Conservation (phyloP, 2,113 vertebrate genomes). For the Lampris megalopsis region DNA sequence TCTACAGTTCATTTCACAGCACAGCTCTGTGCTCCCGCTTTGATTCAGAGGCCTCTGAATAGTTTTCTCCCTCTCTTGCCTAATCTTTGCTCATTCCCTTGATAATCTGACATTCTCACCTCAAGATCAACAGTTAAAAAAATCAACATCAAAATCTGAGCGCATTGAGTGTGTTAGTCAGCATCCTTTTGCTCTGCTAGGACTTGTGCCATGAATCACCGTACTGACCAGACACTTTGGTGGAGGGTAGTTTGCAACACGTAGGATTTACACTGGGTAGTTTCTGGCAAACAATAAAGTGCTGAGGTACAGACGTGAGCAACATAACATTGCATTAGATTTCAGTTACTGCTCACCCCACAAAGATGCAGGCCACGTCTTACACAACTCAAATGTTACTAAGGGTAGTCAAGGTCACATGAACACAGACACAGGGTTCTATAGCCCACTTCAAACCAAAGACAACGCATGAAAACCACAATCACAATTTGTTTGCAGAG, state of each 20-base stretch:
- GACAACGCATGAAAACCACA: background rate
- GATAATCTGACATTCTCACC: background rate
- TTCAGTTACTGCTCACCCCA: slow-evolving; percentile 10
- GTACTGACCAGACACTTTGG: slow-evolving; percentile 15
- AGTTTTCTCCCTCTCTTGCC: background rate
- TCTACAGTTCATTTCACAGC: background rate
- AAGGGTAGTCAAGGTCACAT: slow-evolving; percentile 9
- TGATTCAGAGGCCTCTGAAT: background rate
- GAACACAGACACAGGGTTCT: background rate
- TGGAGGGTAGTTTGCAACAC: slow-evolving; percentile 17
- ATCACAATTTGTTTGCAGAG: background rate
- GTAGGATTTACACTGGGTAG: slow-evolving; percentile 15
- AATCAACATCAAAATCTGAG: background rate
- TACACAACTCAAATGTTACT: background rate
- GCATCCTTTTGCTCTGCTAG: slow-evolving; percentile 24
- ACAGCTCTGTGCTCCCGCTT: background rate
- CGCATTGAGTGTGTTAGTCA: background rate
- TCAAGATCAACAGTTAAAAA: slow-evolving; percentile 21
- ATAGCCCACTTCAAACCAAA: background rate
- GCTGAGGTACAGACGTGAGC: slow-evolving; percentile 65
- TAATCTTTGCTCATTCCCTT: background rate
- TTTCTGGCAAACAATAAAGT: slow-evolving; percentile 52
- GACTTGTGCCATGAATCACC: slow-evolving; percentile 55
- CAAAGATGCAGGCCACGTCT: slow-evolving; percentile 2
- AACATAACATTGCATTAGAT: slow-evolving; percentile 35